These are phyloP conservation scores for Pitta sordida DNA, from an alignment of 2,113 vertebrate genomes.

Conservation along the genomic window DNA sequence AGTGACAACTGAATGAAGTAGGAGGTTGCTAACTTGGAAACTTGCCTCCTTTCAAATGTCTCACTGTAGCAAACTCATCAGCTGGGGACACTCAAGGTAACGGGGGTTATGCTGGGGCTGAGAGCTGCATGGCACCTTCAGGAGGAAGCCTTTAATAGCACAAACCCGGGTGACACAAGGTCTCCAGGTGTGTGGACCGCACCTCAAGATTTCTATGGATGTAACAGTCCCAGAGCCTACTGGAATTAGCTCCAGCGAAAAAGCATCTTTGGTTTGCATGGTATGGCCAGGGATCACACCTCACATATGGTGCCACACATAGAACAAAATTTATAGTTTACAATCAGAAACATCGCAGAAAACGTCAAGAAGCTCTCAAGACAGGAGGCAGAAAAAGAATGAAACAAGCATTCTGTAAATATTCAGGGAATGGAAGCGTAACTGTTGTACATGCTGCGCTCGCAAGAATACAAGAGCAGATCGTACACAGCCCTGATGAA, in stretches of 20 bases:
- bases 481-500: not conserved
- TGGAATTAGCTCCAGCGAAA: not conserved
- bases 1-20: not conserved
- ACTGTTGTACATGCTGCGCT: not conserved
- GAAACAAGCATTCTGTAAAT: not conserved
- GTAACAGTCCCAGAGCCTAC: not conserved
- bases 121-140: not conserved
- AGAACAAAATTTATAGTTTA: not conserved
- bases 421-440: not conserved
- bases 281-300: not conserved
- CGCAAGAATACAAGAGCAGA: not conserved
- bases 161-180: accelerated
- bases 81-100: not conserved
- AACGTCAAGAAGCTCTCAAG: not conserved
- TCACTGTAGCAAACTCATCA: not conserved
- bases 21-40: not conserved
- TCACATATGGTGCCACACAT: not conserved
- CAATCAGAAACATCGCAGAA: not conserved
- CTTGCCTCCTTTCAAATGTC: not conserved
- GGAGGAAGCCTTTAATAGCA: not conserved
- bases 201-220: not conserved
- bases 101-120: not conserved
- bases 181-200: not conserved
- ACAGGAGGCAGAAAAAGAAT: not conserved
- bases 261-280: not conserved